phyloP scores from a whole-genome alignment of 2,113 vertebrate species.

The Sciurus niger region DNA sequence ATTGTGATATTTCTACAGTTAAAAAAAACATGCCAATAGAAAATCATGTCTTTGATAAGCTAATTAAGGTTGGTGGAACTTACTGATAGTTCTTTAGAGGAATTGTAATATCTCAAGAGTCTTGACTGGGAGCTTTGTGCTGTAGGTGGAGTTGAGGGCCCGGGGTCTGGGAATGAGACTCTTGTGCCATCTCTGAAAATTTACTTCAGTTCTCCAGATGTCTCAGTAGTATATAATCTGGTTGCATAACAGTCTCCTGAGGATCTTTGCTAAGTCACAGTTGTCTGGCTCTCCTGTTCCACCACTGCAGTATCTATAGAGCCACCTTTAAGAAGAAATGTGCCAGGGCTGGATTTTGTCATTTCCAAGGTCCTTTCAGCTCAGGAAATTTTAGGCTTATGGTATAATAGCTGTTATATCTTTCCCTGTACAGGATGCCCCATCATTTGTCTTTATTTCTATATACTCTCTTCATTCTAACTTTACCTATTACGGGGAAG shows the following conservation, averaged over 20 bases:
- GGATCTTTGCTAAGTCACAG: not conserved
- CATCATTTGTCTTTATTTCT: not conserved
- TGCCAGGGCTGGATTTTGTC: not conserved
- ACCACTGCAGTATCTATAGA: too few relatives aligned
- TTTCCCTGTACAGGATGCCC: not conserved
- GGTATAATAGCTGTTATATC: not conserved
- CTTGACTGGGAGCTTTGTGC: not conserved
- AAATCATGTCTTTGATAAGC: not conserved
- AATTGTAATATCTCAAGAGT: not conserved
- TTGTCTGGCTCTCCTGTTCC: not conserved
- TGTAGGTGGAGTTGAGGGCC: not conserved
- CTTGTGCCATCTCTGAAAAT: not conserved
- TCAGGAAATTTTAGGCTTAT: not conserved
- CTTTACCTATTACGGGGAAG: not conserved
- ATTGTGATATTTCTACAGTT: not conserved
- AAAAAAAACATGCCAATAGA: not conserved
- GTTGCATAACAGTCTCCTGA: not conserved
- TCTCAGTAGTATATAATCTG: not conserved
- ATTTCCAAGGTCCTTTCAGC: not conserved
- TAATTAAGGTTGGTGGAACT: not conserved
- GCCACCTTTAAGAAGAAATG: not conserved
- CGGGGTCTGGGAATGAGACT: not conserved
- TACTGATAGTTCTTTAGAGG: not conserved
- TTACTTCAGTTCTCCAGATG: not conserved
- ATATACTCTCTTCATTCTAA: not conserved